These are phyloP conservation scores for Sycophaga agraensis DNA, from an alignment of 1,140 invertebrate genomes.

Conservation along the genomic window DNA sequence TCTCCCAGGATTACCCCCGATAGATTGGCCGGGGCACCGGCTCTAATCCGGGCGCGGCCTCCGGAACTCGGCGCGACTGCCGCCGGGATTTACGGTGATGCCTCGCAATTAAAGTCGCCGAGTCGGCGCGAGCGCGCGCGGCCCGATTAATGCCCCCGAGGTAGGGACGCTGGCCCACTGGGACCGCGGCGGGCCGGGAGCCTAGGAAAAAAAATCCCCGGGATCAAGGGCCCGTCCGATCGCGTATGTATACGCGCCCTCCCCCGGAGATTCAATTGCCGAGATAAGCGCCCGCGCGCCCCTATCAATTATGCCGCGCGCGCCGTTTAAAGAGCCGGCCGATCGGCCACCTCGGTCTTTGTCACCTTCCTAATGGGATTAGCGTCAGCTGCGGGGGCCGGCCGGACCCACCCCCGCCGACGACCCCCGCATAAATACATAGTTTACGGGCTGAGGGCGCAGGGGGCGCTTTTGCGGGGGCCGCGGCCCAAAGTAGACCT, in stretches of 20 bases:
- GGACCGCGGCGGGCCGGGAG: too few species aligned
- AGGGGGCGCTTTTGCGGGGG: background rate
- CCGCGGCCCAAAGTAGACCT: background rate
- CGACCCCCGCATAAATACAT: slow-evolving; percentile 9
- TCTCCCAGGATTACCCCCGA: slow-evolving; percentile 10
- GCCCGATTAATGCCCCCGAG: too few species aligned
- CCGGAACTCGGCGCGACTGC: too few species aligned
- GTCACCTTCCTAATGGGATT: slow-evolving; percentile 21
- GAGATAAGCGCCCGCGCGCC: slow-evolving; percentile 1
- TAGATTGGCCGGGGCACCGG: slow-evolving; percentile 6
- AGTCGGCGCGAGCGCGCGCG: too few species aligned
- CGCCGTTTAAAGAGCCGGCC: slow-evolving; percentile 1
- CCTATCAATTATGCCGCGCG: slow-evolving; percentile 14
- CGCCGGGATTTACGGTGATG: slow-evolving; percentile 21
- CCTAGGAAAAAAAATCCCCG: too few species aligned
- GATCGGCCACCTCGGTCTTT: slow-evolving; percentile 13
- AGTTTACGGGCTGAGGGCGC: too few species aligned
- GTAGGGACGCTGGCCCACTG: too few species aligned
- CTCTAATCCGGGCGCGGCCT: too few species aligned
- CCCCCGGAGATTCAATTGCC: slow-evolving; percentile 27
- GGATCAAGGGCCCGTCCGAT: too few species aligned
- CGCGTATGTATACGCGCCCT: too few species aligned
- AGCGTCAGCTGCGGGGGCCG: background rate
- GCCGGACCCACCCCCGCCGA: background rate
- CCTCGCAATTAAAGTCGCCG: slow-evolving; percentile 20